phyloP scores from a whole-genome alignment of 2,888 invertebrate species.

The Chesias legatella region DNA sequence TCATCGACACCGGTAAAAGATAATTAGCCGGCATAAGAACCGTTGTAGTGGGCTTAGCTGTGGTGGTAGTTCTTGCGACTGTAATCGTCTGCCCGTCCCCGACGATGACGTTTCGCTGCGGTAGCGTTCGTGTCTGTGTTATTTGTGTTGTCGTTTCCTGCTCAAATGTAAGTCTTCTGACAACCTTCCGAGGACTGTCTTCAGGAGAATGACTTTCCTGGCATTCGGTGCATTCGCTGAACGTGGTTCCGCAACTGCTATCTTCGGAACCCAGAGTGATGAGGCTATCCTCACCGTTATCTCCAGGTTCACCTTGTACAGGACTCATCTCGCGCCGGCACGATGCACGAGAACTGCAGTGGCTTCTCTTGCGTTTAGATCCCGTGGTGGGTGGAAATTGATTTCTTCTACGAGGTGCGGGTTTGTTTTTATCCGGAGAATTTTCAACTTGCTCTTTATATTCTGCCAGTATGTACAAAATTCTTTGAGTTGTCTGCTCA shows the following conservation, averaged over 20 bases:
- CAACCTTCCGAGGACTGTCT: constrained; percentile 72
- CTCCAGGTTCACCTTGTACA: constrained; percentile 62
- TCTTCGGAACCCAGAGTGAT: constrained; percentile 88
- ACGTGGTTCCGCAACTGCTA: constrained; percentile 85
- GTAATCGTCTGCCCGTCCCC: constrained; percentile 84
- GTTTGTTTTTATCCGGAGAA: constrained; percentile 90
- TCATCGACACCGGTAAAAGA: constrained; percentile 85
- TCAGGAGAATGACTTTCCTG: constrained; percentile 80
- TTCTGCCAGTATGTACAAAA: constrained; percentile 88
- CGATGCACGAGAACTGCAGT: constrained; percentile 74
- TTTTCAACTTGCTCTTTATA: constrained; percentile 90
- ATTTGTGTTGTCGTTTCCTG: constrained; percentile 60
- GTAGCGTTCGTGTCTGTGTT: constrained; percentile 46
- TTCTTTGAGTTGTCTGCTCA: constrained; percentile 89
- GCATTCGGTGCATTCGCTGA: constrained; percentile 73
- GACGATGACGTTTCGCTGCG: constrained; percentile 81
- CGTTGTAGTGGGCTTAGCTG: constrained; percentile 82
- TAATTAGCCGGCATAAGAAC: constrained; percentile 87
- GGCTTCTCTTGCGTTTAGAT: constrained; percentile 85
- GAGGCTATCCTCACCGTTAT: constrained; percentile 82
- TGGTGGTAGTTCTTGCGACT: constrained; percentile 62
- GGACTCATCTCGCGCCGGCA: constrained; percentile 75
- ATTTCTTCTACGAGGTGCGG: constrained; percentile 87
- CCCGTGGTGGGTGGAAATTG: constrained; percentile 86
- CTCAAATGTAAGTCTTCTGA: constrained; percentile 68